Conservation (phyloP, 2,797 vertebrate genomes). For the Cercopithecus mitis region DNA sequence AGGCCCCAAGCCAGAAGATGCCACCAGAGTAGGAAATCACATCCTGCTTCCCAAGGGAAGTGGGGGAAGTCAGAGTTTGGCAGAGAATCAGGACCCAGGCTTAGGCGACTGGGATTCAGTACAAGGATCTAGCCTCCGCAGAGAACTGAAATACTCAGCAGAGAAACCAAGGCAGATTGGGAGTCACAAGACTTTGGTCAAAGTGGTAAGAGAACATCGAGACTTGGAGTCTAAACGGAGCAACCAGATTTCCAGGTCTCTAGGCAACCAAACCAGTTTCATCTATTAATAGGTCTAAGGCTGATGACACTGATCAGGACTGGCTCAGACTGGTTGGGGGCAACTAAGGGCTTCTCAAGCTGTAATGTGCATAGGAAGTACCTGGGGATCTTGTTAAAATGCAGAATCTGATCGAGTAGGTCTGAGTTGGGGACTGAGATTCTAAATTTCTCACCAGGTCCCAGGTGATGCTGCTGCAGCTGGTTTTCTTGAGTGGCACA, state of each 20-base stretch:
- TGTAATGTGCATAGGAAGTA: neutral
- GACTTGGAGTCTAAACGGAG: neutral
- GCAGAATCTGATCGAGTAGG: neutral
- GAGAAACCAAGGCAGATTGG: conserved; percentile 49
- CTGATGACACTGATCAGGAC: conserved; percentile 23
- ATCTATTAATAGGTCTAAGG: conserved; percentile 60
- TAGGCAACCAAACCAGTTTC: conserved; percentile 55
- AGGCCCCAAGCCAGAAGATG: neutral
- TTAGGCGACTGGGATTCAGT: neutral
- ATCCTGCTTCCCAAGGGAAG: neutral
- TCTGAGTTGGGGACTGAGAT: neutral
- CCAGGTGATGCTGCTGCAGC: neutral
- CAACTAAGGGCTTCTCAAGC: neutral
- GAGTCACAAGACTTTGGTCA: neutral
- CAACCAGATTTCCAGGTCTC: conserved; percentile 57
- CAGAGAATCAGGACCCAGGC: neutral
- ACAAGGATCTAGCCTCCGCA: neutral
- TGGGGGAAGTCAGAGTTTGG: neutral
- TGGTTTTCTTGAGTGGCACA: neutral
- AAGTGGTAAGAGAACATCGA: neutral
- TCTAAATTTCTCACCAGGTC: neutral
- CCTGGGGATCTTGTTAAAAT: neutral
- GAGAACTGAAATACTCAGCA: neutral
- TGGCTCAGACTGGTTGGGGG: neutral
- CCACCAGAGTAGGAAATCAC: neutral